These are phyloP conservation scores for Spodoptera littoralis DNA, from an alignment of 2,888 invertebrate species.

Conservation along the genomic window DNA sequence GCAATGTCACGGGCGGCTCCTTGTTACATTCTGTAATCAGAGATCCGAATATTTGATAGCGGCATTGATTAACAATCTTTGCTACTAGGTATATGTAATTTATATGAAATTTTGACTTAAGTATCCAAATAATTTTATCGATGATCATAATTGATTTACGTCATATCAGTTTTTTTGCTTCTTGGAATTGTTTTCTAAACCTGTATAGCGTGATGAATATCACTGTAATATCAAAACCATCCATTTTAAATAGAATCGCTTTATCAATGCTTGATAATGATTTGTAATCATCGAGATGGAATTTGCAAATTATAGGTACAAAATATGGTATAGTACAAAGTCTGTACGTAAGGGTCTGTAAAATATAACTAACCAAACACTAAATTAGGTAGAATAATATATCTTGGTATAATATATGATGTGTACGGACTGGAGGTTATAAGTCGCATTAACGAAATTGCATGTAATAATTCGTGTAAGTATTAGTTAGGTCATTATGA, in stretches of 20 bases:
- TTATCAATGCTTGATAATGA: conserved; percentile 37
- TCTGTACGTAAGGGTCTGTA: too few relatives aligned
- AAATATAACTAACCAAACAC: too few relatives aligned
- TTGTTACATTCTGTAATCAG: conserved; percentile 44
- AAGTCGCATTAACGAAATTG: too few relatives aligned
- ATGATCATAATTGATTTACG: conserved; percentile 69
- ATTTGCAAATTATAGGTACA: conserved; percentile 8
- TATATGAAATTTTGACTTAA: conserved; percentile 49
- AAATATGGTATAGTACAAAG: too few relatives aligned
- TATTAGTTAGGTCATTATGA: too few relatives aligned
- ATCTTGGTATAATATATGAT: too few relatives aligned
- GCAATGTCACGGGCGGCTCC: conserved; percentile 53
- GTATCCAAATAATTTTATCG: conserved; percentile 62
- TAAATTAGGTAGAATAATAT: too few relatives aligned
- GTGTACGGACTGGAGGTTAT: too few relatives aligned
- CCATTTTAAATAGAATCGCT: conserved; percentile 35
- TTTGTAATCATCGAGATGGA: conserved; percentile 24
- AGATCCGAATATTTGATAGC: conserved; percentile 59
- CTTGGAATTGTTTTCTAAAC: conserved; percentile 64
- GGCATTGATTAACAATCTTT: conserved; percentile 59
- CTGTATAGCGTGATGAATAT: conserved; percentile 34
- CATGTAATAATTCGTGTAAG: too few relatives aligned
- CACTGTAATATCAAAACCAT: conserved; percentile 28
- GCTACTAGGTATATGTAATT: conserved; percentile 57
- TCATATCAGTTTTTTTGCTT: conserved; percentile 64